phyloP scores from a whole-genome alignment of 2,113 vertebrate genomes.

The Papio anubis region DNA sequence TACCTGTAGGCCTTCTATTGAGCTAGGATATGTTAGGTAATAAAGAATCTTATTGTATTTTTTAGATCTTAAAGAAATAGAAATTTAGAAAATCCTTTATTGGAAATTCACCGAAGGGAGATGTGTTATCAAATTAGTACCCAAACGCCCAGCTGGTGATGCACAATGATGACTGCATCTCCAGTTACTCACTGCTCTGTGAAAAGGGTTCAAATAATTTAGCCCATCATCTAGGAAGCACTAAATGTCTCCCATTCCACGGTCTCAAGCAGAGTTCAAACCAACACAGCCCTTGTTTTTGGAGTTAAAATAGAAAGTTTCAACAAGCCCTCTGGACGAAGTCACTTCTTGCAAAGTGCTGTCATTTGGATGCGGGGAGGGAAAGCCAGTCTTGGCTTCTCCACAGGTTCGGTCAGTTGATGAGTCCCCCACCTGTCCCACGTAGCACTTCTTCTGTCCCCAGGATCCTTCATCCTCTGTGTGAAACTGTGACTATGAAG shows the following conservation, averaged over 20 bases:
- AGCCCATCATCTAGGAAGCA: not conserved
- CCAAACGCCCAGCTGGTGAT: not conserved
- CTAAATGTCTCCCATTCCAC: fast-evolving
- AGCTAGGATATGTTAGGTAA: conserved; percentile 46
- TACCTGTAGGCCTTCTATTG: conserved; percentile 16
- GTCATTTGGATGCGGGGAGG: not conserved
- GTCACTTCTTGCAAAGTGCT: fast-evolving
- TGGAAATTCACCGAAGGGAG: not conserved
- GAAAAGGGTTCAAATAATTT: not conserved
- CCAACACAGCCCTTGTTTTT: not conserved
- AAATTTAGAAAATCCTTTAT: not conserved
- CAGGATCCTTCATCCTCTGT: fast-evolving
- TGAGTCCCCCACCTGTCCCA: fast-evolving
- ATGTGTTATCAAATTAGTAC: not conserved
- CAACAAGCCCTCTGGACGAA: fast-evolving
- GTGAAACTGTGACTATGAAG: fast-evolving
- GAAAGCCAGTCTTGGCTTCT: not conserved
- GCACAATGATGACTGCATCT: fast-evolving
- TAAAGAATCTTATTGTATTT: conserved; percentile 53
- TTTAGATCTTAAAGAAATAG: conserved; percentile 48
- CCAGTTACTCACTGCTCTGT: fast-evolving
- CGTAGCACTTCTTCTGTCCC: fast-evolving
- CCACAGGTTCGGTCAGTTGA: fast-evolving
- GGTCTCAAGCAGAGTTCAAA: not conserved
- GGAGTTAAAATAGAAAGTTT: not conserved